Percentiles rank a stretch among this genome's conserved stretches.
These are phyloP conservation scores for Pediacus dermestoides DNA, from an alignment of 2,888 invertebrate genomes.

Conservation along the genomic window DNA sequence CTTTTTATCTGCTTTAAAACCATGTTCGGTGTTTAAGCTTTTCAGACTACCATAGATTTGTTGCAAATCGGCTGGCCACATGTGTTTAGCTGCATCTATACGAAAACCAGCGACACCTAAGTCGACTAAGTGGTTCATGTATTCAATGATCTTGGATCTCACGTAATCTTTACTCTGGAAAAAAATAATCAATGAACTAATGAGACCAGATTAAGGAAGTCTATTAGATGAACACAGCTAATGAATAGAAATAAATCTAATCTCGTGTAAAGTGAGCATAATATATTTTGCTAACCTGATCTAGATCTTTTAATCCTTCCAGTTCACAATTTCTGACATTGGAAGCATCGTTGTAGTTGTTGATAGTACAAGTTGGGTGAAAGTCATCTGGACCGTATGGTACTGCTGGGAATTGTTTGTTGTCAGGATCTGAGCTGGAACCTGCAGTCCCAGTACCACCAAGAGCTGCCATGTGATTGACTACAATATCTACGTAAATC, in stretches of 20 bases:
- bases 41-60: slow-evolving; percentile 54
- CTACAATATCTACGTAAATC: slow-evolving; percentile 70
- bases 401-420: slow-evolving; percentile 54
- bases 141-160: slow-evolving; percentile 50
- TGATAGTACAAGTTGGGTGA: slow-evolving; percentile 61
- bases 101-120: slow-evolving; percentile 58
- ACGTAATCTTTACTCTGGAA: slow-evolving; percentile 56
- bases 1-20: slow-evolving; percentile 60
- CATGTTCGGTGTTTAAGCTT: slow-evolving; percentile 59
- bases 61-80: slow-evolving; percentile 56
- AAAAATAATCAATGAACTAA: too few species aligned
- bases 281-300: slow-evolving; percentile 30
- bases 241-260: too few species aligned
- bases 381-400: slow-evolving; percentile 69
- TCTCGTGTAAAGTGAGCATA: slow-evolving; percentile 37
- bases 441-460: slow-evolving; percentile 59
- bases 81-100: slow-evolving; percentile 54
- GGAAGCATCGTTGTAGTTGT: slow-evolving; percentile 61
- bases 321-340: slow-evolving; percentile 55
- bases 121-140: slow-evolving; percentile 52
- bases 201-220: not conserved
- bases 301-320: slow-evolving; percentile 49
- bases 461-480: slow-evolving; percentile 73
- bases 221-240: not conserved
- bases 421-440: slow-evolving; percentile 51